phyloP scores from a whole-genome alignment of 2,888 invertebrate genomes.

The Augiades crinisus region DNA sequence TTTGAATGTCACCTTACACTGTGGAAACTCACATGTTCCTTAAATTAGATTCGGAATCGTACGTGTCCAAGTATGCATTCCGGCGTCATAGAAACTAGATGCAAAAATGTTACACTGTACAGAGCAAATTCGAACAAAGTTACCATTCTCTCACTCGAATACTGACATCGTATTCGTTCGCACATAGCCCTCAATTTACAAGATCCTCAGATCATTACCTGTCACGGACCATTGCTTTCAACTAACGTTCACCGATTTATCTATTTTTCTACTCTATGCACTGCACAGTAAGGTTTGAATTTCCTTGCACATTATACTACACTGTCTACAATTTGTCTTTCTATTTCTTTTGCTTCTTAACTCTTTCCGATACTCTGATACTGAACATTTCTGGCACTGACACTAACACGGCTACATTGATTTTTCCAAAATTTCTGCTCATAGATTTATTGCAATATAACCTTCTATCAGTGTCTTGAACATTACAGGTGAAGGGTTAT shows the following conservation, averaged over 20 bases:
- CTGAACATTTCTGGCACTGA: constrained; percentile 59
- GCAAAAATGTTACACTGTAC: constrained; percentile 28
- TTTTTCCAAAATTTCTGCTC: constrained; percentile 46
- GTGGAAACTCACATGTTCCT: not conserved
- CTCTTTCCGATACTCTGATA: constrained; percentile 51
- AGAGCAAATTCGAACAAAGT: constrained; percentile 34
- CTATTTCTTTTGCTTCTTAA: constrained; percentile 56
- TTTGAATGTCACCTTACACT: constrained; percentile 17
- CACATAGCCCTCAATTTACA: constrained; percentile 45
- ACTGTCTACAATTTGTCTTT: constrained; percentile 60
- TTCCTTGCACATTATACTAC: constrained; percentile 64
- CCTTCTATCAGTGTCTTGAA: constrained; percentile 36
- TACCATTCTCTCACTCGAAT: constrained; percentile 34
- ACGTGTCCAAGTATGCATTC: constrained; percentile 23
- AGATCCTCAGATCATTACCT: constrained; percentile 46
- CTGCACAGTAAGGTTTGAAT: constrained; percentile 73
- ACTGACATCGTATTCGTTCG: constrained; percentile 44
- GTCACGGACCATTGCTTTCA: constrained; percentile 61
- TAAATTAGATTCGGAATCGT: constrained; percentile 9
- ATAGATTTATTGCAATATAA: constrained; percentile 37
- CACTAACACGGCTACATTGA: constrained; percentile 52
- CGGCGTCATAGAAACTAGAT: constrained; percentile 37
- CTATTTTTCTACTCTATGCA: constrained; percentile 70
- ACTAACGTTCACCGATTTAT: constrained; percentile 48
- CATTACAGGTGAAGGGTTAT: constrained; percentile 42